A percentile compares a stretch with the other conserved stretches of the same genome.
Conservation (phyloP, 2,888 invertebrate genomes). For the Lithophane semibrunnea region DNA sequence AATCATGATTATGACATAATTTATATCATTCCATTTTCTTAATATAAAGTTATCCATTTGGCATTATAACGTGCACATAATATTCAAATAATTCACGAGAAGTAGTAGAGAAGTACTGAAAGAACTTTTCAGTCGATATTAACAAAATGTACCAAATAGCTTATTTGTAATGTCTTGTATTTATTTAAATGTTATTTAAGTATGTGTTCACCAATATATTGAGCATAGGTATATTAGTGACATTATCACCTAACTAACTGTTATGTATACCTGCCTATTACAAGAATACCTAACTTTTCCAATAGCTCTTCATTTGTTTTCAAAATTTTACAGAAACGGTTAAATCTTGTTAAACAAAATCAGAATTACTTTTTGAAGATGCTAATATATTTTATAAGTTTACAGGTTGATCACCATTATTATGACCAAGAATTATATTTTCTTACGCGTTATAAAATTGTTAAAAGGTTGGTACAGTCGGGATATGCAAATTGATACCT, state of each 20-base stretch:
- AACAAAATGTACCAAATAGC: conserved; percentile 61
- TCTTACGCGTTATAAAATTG: conserved; percentile 11
- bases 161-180: conserved; percentile 55
- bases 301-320: conserved; percentile 30
- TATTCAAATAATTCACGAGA: conserved; percentile 24
- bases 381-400: conserved; percentile 13
- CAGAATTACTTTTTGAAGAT: not conserved
- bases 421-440: conserved; percentile 26
- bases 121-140: conserved; percentile 32
- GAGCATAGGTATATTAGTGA: conserved; percentile 21
- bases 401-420: not conserved
- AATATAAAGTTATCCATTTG: conserved; percentile 14
- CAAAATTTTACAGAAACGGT: conserved; percentile 30
- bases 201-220: conserved; percentile 27
- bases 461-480: not conserved
- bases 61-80: conserved; percentile 32
- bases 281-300: not conserved
- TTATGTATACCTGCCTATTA: not conserved
- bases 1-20: conserved; percentile 15
- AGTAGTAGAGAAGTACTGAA: conserved; percentile 11
- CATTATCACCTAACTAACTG: not conserved
- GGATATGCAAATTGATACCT: not conserved
- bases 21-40: conserved; percentile 25
- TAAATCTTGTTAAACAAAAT: conserved; percentile 38
- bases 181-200: conserved; percentile 48